Base-by-base conservation (phyloP, 2,888 invertebrate species). In the Watsonalla binaria region DNA sequence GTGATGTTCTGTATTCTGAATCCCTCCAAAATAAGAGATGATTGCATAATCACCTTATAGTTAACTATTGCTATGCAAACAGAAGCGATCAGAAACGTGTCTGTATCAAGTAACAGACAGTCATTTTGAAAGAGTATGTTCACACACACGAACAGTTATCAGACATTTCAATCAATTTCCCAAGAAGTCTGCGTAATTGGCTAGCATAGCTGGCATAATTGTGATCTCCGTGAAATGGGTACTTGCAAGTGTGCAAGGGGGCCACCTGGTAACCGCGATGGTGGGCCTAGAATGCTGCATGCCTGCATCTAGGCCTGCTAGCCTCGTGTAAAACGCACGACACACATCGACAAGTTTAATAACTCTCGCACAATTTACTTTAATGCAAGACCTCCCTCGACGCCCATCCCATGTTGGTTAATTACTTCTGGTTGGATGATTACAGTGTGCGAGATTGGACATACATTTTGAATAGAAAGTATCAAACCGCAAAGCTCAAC, bases 251-350 rank as follows among this genome's bases (percentile, higher is more conserved):
- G 79, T 80, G 84, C 80, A 80, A 87, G 60, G 83, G 68, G 82
- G 88, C 80, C 76, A 88, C 83, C 84, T 72, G 86, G 88, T 87
- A 70, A 86, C 81, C 78, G 78, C 72, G 68, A 68, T 76, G 79
- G 66, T 68, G 69, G 75, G 63, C 74, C 80, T 80, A 79, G 81
- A 80, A 78, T 77, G 77, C 71, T 69, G 61, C 66, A 59, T 66
- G 68, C 66, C 65, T 68, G 68, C 66, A 62, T 63, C 59, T 58
- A 61, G 65, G 65, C 59, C 55, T 54, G 68, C 72, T 72, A 72
- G 72, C 65, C 74, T 70, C 54, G 69, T 72, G 74, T 74, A 76
- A 79, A 78, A 78, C 71, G 71, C 63, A 63, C 64, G 78, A 70
- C 79, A 80, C 66, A 76, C 72, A 75, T 71, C 15, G 49, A 37